Conservation (phyloP, 2,113 vertebrate genomes). For the Silurus asotus region DNA sequence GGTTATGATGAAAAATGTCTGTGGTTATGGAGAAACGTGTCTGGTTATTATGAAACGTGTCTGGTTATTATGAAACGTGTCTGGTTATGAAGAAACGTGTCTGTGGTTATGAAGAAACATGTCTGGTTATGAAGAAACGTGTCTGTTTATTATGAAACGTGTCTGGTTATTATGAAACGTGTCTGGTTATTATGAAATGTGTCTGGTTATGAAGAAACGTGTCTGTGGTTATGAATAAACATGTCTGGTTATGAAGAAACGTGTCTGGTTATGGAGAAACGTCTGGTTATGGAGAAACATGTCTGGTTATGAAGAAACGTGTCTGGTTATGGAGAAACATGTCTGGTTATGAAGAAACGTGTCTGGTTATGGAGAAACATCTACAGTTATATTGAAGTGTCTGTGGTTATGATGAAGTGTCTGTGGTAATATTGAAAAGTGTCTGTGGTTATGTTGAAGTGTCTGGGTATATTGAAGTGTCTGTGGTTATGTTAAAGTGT, state of each 20-base stretch:
- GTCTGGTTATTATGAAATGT: not conserved
- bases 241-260: not conserved
- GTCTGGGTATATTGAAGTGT: not conserved
- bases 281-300: not conserved
- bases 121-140: too few species aligned
- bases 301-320: not conserved
- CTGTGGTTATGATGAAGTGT: too few species aligned
- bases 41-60: not conserved
- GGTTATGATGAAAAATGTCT: not conserved
- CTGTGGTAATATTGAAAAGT: too few species aligned
- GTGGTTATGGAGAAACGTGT: not conserved
- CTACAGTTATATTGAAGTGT: too few species aligned
- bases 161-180: not conserved
- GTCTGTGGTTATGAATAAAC: not conserved
- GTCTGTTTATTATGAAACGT: too few species aligned
- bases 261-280: not conserved
- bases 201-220: not conserved
- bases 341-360: not conserved
- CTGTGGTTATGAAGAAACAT: too few species aligned
- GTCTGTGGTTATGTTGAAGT: not conserved
- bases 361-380: not conserved
- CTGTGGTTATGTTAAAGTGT: not conserved
- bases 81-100: not conserved
- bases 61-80: not conserved
- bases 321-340: not conserved